Evolutionary conservation across 2,797 vertebrate species (phyloP).

Genomic region (Phataginus tetradactyla): DNA sequence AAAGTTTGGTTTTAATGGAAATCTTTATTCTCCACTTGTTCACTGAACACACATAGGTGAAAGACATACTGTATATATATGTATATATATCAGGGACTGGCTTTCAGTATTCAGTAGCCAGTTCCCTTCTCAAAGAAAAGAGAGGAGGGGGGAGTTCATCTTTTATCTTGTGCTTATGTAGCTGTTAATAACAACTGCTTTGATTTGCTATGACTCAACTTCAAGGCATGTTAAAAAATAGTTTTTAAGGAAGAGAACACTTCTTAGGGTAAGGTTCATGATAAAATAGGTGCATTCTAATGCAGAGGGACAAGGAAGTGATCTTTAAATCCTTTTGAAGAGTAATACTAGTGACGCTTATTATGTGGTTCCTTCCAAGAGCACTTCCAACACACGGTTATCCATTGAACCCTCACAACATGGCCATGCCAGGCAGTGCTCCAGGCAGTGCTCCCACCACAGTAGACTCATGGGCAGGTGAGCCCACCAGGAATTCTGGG

Average conservation of each 20-base stretch:
- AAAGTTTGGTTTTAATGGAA: background rate
- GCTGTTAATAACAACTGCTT: background rate
- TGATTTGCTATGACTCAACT: background rate
- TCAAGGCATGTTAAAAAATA: background rate
- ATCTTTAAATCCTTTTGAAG: background rate
- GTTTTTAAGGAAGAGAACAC: background rate
- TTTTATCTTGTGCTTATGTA: background rate
- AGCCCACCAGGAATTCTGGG: too few species aligned
- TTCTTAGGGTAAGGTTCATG: background rate
- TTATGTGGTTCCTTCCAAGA: background rate
- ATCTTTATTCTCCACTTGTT: background rate
- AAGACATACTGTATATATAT: too few species aligned
- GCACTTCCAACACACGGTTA: rapidly evolving
- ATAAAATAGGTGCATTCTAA: background rate
- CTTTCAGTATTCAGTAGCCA: background rate
- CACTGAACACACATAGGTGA: background rate
- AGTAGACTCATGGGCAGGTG: rapidly evolving
- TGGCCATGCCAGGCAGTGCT: rapidly evolving
- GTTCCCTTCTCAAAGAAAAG: background rate
- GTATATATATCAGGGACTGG: too few species aligned
- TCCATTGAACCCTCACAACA: rapidly evolving
- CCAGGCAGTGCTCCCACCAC: rapidly evolving
- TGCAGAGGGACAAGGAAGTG: background rate
- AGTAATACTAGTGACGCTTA: rapidly evolving
- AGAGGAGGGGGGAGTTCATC: background rate